Evolutionary conservation across 1,140 invertebrate species (phyloP).

Genomic region (Amyelois transitella): DNA sequence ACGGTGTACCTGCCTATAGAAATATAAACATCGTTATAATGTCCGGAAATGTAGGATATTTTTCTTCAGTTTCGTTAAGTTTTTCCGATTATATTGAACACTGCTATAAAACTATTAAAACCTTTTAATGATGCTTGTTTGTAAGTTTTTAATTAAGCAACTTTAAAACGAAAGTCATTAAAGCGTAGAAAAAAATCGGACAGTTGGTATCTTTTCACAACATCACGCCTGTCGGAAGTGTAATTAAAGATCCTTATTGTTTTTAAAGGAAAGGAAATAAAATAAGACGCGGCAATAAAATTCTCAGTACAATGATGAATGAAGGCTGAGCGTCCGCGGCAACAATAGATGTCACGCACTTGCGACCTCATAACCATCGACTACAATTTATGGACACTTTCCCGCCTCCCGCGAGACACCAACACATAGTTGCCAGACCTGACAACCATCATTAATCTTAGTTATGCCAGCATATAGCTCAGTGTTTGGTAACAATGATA

Average conservation of each 20-base stretch:
- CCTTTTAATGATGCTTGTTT: too few relatives aligned
- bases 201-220: too few relatives aligned
- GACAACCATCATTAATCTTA: constrained; percentile 13
- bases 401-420: constrained; percentile 20
- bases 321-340: constrained; percentile 11
- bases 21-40: too few relatives aligned
- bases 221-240: neutral
- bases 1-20: too few relatives aligned
- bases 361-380: constrained; percentile 51
- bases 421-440: constrained; percentile 17
- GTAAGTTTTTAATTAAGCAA: too few relatives aligned
- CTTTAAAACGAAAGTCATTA: too few relatives aligned
- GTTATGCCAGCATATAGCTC: constrained; percentile 4
- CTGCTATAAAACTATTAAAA: too few relatives aligned
- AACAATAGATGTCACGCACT: constrained; percentile 51
- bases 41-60: too few relatives aligned
- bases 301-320: constrained; percentile 33
- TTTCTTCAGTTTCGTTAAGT: too few relatives aligned
- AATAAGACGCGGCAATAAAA: constrained; percentile 26
- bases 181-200: too few relatives aligned
- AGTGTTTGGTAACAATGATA: neutral
- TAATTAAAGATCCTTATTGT: constrained; percentile 14
- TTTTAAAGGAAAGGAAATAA: constrained; percentile 21
- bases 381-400: constrained; percentile 47
- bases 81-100: too few relatives aligned